Evolutionary conservation across 2,888 invertebrate species (phyloP), one percentile per base, ranked within the genome.

Genomic region (Macrophya annulata): DNA sequence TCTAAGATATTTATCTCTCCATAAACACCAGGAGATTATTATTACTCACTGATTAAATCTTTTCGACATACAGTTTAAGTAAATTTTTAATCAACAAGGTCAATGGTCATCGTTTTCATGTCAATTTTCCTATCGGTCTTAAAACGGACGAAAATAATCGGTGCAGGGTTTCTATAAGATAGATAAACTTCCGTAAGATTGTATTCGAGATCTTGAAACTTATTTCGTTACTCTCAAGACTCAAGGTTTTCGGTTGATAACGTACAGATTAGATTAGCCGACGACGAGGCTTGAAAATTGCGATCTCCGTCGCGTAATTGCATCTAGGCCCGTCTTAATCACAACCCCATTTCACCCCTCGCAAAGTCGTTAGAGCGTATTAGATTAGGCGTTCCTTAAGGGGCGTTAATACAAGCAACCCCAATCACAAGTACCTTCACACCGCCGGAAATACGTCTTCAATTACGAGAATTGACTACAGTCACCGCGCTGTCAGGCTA

Each of bases 261-360:
- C 59, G n/a, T 81, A 21, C 3, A 40, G 81, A 81, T 81, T 81
- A 62, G 59, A 81, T 81, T 62, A 81, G 43, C 77, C 51, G 77
- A 59, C 21, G 62, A 51, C n/a, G 40, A 37, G 59, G 21, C 40
- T 81, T 43, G 81, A 40, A 62, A 62, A 81, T 81, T 81, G 59
- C 43, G 62, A 81, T 21, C 21, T 62, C 40, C 40, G 62, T 25
- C 43, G 62, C 15, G 62, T 81, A 62, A 81, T 81, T 43, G 81
- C 62, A 81, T 81, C 81, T 62, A 1, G 21, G 40, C 37, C 40
- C 40, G 40, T 62, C 59, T 81, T 81, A 62, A 81, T 81, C 59
- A 81, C 81, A 6, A 43, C 59, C n/a, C 81, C n/a, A 40, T 81
- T 62, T 81, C 37, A 43, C 81, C 81, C 59, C 62, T 25, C 59